Conservation (phyloP, 2,797 vertebrate genomes). For the Cyprinodon diabolis region DNA sequence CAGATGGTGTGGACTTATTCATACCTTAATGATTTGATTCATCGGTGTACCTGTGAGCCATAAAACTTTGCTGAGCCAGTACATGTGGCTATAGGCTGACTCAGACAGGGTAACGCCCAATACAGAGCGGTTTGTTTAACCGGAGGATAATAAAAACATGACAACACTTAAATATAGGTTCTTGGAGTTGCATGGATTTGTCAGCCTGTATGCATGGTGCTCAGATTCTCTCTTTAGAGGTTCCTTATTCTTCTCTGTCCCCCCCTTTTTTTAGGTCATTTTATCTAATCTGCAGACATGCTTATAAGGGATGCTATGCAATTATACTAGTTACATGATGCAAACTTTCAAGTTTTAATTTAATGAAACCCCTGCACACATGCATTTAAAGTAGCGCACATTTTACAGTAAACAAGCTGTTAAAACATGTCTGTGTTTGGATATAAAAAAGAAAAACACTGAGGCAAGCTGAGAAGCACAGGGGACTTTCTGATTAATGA, state of each 20-base stretch:
- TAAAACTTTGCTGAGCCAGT: constrained; percentile 14
- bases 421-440: constrained; percentile 26
- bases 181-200: background rate
- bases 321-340: background rate
- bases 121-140: background rate
- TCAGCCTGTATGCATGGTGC: background rate
- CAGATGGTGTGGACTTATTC: constrained; percentile 22
- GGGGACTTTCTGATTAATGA: constrained; percentile 35
- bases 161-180: background rate
- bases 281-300: background rate
- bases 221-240: background rate
- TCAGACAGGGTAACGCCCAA: background rate
- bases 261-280: background rate
- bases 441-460: constrained; percentile 29
- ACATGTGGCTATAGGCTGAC: constrained; percentile 38
- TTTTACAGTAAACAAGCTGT: background rate
- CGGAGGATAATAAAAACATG: constrained; percentile 1
- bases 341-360: background rate
- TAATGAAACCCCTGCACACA: background rate
- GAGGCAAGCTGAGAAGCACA: constrained; percentile 21
- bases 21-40: constrained; percentile 22
- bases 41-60: constrained; percentile 41
- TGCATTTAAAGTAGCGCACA: background rate
- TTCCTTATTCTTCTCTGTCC: background rate
- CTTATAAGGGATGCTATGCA: background rate